phyloP scores from a whole-genome alignment of 2,113 vertebrate species.

The Paracanthobrama guichenoti region DNA sequence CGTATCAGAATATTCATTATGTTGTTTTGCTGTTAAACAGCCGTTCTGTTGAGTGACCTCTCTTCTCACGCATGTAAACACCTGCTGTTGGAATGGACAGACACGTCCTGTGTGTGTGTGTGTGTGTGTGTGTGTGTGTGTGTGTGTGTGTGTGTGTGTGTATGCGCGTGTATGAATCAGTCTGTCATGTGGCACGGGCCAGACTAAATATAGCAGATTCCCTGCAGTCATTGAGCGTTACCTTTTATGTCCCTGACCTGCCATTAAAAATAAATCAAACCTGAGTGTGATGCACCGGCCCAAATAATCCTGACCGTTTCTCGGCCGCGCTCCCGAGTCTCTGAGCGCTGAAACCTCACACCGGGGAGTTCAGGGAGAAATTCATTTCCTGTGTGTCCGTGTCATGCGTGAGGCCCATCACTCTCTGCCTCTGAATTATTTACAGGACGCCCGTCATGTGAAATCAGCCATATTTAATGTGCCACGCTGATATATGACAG shows the following conservation, averaged over 20 bases:
- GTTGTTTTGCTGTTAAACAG: too few species aligned
- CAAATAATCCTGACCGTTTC: too few species aligned
- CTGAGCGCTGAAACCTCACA: conserved; percentile 60
- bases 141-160: neutral
- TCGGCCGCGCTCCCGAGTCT: too few species aligned
- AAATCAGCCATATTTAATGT: conserved; percentile 74
- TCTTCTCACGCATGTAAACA: neutral
- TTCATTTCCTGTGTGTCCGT: neutral
- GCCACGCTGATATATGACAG: conserved; percentile 60
- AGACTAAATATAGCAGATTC: conserved; percentile 75
- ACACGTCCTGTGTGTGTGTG: too few species aligned
- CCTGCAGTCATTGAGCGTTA: conserved; percentile 56
- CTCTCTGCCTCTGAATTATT: conserved; percentile 67
- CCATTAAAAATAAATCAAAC: conserved; percentile 75
- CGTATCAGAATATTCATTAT: too few species aligned
- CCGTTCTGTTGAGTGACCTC: too few species aligned
- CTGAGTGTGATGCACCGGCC: conserved; percentile 2
- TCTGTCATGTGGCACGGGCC: conserved; percentile 63
- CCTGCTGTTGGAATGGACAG: neutral
- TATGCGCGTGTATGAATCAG: conserved; percentile 58
- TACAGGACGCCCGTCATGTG: conserved; percentile 65
- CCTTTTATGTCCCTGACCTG: conserved; percentile 63
- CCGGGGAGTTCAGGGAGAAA: conserved; percentile 7
- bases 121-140: neutral
- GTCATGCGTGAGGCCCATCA: neutral